These are phyloP conservation scores for Xiphydria camelus DNA, from an alignment of 2,888 invertebrate species.

Conservation along the genomic window DNA sequence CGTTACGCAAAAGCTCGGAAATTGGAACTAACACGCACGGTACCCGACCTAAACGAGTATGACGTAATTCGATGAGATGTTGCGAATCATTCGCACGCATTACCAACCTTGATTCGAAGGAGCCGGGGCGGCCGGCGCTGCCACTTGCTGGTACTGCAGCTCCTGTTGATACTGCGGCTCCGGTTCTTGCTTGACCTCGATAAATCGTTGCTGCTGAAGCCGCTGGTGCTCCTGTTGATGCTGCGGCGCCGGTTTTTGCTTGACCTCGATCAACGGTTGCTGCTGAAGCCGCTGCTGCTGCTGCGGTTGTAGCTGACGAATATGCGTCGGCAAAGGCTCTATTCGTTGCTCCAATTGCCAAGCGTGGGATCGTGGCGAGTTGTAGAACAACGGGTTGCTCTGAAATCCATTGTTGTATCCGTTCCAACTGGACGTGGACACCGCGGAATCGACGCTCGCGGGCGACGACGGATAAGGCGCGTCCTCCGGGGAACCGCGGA, in stretches of 20 bases:
- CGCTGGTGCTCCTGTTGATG: constrained; percentile 6
- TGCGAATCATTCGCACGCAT: too few species aligned
- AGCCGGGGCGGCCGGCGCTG: too few species aligned
- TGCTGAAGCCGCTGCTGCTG: constrained; percentile 9
- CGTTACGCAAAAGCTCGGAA: too few species aligned
- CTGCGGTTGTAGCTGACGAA: constrained; percentile 11
- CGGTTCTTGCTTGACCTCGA: constrained; percentile 10
- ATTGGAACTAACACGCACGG: too few species aligned
- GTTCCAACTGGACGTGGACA: constrained; percentile 22
- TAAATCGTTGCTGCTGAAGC: constrained; percentile 12
- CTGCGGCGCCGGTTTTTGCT: constrained; percentile 7
- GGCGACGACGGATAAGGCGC: constrained; percentile 27
- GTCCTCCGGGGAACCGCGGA: constrained; percentile 15
- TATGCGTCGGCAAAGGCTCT: neutral
- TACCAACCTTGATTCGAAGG: too few species aligned
- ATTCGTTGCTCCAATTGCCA: neutral
- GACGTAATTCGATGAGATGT: too few species aligned
- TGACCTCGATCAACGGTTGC: constrained; percentile 3
- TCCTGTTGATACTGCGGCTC: constrained; percentile 8
- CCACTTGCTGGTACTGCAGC: neutral
- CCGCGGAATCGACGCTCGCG: constrained; percentile 23
- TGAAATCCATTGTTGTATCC: constrained; percentile 7
- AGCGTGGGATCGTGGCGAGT: neutral
- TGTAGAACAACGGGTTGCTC: neutral
- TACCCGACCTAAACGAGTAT: too few species aligned